Conservation (phyloP, 1,140 invertebrate genomes). For the Gryllus bimaculatus region DNA sequence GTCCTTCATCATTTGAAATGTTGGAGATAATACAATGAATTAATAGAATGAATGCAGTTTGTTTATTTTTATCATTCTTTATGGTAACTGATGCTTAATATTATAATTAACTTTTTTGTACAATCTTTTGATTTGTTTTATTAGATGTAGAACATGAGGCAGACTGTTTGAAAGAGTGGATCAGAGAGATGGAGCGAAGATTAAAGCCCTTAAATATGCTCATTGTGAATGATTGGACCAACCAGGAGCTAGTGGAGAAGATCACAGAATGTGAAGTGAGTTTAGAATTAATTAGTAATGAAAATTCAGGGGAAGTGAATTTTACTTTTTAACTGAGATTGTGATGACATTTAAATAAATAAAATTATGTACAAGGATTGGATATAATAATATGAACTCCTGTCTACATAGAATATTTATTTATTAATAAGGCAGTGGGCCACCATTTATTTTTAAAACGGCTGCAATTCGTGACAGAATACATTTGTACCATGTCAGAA, state of each 20-base stretch:
- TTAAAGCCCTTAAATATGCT: conserved; percentile 52
- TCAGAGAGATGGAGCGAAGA: conserved; percentile 54
- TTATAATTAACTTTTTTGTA: background rate
- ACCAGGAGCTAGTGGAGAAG: conserved; percentile 54
- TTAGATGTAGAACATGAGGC: conserved; percentile 57
- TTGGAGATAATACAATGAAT: no score
- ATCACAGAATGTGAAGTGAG: conserved; percentile 59
- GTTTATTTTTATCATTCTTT: background rate
- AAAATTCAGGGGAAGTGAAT: background rate
- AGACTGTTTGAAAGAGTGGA: conserved; percentile 56
- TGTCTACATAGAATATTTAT: no score
- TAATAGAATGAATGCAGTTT: background rate
- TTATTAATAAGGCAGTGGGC: no score
- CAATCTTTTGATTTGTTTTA: background rate
- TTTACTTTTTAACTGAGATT: background rate
- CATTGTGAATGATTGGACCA: conserved; percentile 42
- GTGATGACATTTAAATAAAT: background rate
- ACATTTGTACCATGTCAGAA: no score
- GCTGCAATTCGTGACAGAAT: no score
- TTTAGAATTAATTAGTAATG: conserved; percentile 17
- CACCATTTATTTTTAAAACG: no score
- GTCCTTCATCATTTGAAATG: no score
- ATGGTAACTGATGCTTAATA: background rate
- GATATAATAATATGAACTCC: no score
- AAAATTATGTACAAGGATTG: no score